Evolutionary conservation across 2,888 invertebrate genomes (phyloP).

Genomic region (Anticlea derivata): DNA sequence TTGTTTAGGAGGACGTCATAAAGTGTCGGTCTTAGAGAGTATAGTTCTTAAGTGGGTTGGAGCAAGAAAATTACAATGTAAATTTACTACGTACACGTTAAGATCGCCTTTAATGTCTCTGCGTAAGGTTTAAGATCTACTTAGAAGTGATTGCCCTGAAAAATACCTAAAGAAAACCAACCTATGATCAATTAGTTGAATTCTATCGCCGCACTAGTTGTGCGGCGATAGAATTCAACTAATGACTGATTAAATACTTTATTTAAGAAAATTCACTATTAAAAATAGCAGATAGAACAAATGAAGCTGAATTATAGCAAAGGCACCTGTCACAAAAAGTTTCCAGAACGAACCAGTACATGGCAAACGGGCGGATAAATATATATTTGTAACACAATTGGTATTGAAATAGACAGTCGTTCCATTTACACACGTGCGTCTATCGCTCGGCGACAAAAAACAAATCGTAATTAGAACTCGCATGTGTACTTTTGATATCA

Average conservation of each 20-base stretch:
- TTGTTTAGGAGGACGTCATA: slow-evolving; percentile 18
- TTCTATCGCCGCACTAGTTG: no score
- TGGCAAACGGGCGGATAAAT: slow-evolving; percentile 26
- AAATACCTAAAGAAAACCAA: no score
- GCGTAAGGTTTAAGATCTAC: no score
- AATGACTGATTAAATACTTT: no score
- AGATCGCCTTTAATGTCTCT: no score
- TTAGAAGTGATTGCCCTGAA: no score
- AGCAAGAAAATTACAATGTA: not conserved
- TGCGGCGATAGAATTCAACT: no score
- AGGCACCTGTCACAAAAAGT: slow-evolving; percentile 17
- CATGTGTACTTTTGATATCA: no score
- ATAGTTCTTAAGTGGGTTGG: slow-evolving; percentile 12
- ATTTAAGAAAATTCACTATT: no score
- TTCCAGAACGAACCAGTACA: slow-evolving; percentile 12
- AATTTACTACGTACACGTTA: no score
- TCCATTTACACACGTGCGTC: slow-evolving; percentile 34
- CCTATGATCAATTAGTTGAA: no score
- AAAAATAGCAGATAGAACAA: slow-evolving; percentile 11
- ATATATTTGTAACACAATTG: slow-evolving; percentile 21
- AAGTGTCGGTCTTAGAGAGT: slow-evolving; percentile 12
- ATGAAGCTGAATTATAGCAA: slow-evolving; percentile 6
- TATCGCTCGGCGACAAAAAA: slow-evolving; percentile 24
- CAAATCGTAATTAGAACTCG: not conserved
- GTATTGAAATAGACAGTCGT: slow-evolving; percentile 29